These are phyloP conservation scores for Rosalia funebris DNA, from an alignment of 2,888 invertebrate species.

Conservation along the genomic window DNA sequence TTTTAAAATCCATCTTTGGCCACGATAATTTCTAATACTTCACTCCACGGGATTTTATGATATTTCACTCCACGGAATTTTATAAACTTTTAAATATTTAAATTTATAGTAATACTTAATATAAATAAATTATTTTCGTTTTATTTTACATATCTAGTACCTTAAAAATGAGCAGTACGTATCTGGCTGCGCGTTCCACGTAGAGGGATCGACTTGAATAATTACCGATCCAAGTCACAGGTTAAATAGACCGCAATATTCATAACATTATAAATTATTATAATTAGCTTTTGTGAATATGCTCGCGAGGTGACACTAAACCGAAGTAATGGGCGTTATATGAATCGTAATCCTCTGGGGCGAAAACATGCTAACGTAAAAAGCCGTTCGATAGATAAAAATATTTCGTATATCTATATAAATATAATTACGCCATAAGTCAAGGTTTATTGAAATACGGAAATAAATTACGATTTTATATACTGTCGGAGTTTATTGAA, in stretches of 20 bases:
- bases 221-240: constrained; percentile 23
- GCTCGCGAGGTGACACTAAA: constrained; percentile 17
- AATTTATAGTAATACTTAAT: too few relatives aligned
- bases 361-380: not conserved
- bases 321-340: constrained; percentile 4
- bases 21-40: too few relatives aligned
- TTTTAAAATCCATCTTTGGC: too few relatives aligned
- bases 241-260: constrained; percentile 40
- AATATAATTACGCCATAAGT: constrained; percentile 21
- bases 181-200: too few relatives aligned
- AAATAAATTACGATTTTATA: constrained; percentile 4
- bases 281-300: constrained; percentile 32
- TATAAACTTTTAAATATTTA: too few relatives aligned
- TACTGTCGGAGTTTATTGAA: not conserved
- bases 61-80: too few relatives aligned
- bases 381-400: not conserved
- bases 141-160: too few relatives aligned
- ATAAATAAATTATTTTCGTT: too few relatives aligned
- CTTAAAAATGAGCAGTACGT: too few relatives aligned
- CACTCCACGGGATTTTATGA: too few relatives aligned
- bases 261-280: constrained; percentile 31
- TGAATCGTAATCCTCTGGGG: not conserved
- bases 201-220: not conserved
- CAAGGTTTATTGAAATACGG: constrained; percentile 8
- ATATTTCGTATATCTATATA: constrained; percentile 1